Evolutionary conservation across 2,888 invertebrate genomes (phyloP).

Genomic region (Paralinhomoeus sp.): DNA sequence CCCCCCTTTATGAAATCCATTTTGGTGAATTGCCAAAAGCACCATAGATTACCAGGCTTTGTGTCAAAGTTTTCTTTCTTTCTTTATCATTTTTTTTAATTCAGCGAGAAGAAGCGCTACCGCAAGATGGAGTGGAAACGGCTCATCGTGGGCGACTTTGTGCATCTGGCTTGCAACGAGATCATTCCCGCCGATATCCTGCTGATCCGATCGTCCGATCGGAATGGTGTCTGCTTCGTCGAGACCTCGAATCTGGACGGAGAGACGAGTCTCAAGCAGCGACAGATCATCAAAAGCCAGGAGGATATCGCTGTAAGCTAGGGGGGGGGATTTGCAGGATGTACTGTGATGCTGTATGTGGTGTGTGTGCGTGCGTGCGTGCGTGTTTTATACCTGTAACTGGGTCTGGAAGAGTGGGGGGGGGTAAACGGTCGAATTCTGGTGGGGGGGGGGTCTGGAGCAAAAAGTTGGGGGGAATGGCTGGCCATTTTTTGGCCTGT

Average conservation of each 20-base stretch:
- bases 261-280: conserved; percentile 77
- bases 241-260: conserved; percentile 91
- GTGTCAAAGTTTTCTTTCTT: neutral
- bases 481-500: no score
- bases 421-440: no score
- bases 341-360: no score
- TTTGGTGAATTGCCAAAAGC: no score
- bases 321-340: no score
- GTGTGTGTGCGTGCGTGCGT: no score
- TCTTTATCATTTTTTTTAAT: neutral
- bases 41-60: no score
- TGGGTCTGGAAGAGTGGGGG: no score
- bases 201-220: conserved; percentile 55
- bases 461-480: no score
- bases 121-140: conserved; percentile 68
- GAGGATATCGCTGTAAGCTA: neutral
- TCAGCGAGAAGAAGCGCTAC: conserved; percentile 9
- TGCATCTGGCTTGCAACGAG: conserved; percentile 86
- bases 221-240: conserved; percentile 65
- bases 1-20: no score
- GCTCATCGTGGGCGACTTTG: conserved; percentile 69
- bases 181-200: conserved; percentile 84
- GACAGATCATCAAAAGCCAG: conserved; percentile 45
- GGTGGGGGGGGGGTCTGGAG: no score
- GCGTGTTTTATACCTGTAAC: no score